A percentile compares a stretch with the other conserved stretches of the same genome.
phyloP scores from a whole-genome alignment of 2,888 invertebrate species.

The Empis stercorea region DNA sequence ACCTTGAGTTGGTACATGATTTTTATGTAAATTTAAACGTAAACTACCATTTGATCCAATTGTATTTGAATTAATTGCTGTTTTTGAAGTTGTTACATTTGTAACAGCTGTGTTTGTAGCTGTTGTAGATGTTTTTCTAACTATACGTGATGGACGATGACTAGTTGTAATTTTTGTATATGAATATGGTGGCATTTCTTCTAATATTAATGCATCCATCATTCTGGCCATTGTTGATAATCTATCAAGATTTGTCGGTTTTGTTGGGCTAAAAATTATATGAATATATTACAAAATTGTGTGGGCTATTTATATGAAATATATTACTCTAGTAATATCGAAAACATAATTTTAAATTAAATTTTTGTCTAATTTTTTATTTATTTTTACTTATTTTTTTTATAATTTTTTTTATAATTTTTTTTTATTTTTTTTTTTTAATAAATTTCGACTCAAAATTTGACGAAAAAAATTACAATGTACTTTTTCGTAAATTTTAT shows the following conservation, averaged over 20 bases:
- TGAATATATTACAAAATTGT: slow-evolving; percentile 6
- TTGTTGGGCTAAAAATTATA: slow-evolving; percentile 39
- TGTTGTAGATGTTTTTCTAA: slow-evolving; percentile 21
- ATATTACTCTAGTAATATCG: too few species aligned
- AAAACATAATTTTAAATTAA: too few species aligned
- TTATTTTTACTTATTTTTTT: too few species aligned
- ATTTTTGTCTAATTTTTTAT: too few species aligned
- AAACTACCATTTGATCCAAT: slow-evolving; percentile 10
- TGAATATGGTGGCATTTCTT: slow-evolving; percentile 48
- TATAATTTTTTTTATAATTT: too few species aligned
- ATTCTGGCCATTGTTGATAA: slow-evolving; percentile 59
- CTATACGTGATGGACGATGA: slow-evolving; percentile 32
- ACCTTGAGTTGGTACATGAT: slow-evolving; percentile 36
- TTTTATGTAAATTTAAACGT: slow-evolving; percentile 23
- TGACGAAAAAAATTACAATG: too few species aligned
- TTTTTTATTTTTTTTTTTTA: neutral
- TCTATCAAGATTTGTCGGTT: slow-evolving; percentile 35
- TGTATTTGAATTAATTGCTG: neutral
- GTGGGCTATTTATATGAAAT: neutral
- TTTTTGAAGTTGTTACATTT: slow-evolving; percentile 14
- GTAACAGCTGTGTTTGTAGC: slow-evolving; percentile 12
- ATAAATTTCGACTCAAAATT: too few species aligned
- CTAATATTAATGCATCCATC: slow-evolving; percentile 60
- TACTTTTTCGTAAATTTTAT: too few species aligned
- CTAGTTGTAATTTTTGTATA: slow-evolving; percentile 49